phyloP scores from a whole-genome alignment of 2,113 vertebrate species.

The Limnothrissa miodon region DNA sequence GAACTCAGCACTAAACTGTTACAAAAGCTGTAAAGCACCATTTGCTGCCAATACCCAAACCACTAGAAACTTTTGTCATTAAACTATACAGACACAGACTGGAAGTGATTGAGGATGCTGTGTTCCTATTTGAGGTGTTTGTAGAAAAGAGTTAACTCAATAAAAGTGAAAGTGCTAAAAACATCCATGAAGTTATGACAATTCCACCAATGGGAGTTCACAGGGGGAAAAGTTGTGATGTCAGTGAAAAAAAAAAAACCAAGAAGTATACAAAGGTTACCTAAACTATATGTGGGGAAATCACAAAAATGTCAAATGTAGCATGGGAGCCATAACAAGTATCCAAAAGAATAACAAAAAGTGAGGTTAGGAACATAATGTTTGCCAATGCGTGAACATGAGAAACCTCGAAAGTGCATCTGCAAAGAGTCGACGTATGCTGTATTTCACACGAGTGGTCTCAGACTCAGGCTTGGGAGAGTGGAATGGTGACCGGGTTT shows the following conservation, averaged over 20 bases:
- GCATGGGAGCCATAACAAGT: neutral
- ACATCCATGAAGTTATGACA: neutral
- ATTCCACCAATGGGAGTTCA: neutral
- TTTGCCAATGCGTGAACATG: slow-evolving; percentile 3
- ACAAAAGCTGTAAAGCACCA: slow-evolving; percentile 8
- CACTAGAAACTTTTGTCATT: neutral
- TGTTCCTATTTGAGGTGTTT: neutral
- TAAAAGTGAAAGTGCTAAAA: neutral
- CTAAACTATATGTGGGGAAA: slow-evolving; percentile 9
- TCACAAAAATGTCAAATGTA: slow-evolving; percentile 1
- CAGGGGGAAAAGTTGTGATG: neutral
- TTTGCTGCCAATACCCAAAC: neutral
- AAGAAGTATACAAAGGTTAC: neutral
- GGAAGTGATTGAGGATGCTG: neutral
- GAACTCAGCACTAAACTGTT: neutral
- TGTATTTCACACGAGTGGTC: neutral
- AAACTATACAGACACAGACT: neutral
- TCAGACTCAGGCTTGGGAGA: neutral
- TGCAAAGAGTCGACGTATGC: slow-evolving; percentile 8
- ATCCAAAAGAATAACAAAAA: neutral
- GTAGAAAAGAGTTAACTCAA: neutral
- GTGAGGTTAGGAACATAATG: slow-evolving; percentile 2
- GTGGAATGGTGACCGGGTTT: neutral
- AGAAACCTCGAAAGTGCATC: neutral
- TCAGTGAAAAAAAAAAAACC: neutral